These are phyloP conservation scores for Actinia tenebrosa DNA, from an alignment of 64 coral and sea anemone genomes.

Conservation along the genomic window DNA sequence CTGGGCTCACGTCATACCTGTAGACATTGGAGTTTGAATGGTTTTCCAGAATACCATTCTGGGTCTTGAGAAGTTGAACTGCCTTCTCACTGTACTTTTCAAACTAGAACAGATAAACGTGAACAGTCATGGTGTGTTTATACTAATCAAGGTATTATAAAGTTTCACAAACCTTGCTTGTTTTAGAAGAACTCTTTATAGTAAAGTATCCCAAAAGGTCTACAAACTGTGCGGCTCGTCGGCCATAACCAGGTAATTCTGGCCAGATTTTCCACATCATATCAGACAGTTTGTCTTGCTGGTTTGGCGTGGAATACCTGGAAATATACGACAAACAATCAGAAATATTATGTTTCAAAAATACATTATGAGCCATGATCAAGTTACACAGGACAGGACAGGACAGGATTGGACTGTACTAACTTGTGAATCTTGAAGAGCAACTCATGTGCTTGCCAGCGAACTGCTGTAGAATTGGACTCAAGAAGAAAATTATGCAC, in stretches of 20 bases:
- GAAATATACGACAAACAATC: not conserved
- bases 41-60: constrained; percentile 89
- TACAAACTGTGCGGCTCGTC: constrained; percentile 94
- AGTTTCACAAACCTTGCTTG: constrained; percentile 54
- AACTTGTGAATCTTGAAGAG: constrained; percentile 94
- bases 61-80: constrained; percentile 76
- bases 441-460: constrained; percentile 95
- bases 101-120: constrained; percentile 37
- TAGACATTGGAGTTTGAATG: constrained; percentile 98
- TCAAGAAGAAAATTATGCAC: constrained; percentile 91
- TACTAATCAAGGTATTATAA: not conserved
- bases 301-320: constrained; percentile 64
- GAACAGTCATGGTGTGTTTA: not conserved
- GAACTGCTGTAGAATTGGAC: constrained; percentile 90
- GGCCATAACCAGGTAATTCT: constrained; percentile 83
- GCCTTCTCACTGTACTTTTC: constrained; percentile 86
- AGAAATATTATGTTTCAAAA: not conserved
- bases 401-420: not conserved
- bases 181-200: constrained; percentile 84
- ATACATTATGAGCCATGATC: not conserved
- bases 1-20: constrained; percentile 34
- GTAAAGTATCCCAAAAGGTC: constrained; percentile 94
- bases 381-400: not conserved
- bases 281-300: constrained; percentile 88
- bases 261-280: constrained; percentile 99